Conservation (phyloP, 2,888 invertebrate species). For the Alentia gelatinosa region DNA sequence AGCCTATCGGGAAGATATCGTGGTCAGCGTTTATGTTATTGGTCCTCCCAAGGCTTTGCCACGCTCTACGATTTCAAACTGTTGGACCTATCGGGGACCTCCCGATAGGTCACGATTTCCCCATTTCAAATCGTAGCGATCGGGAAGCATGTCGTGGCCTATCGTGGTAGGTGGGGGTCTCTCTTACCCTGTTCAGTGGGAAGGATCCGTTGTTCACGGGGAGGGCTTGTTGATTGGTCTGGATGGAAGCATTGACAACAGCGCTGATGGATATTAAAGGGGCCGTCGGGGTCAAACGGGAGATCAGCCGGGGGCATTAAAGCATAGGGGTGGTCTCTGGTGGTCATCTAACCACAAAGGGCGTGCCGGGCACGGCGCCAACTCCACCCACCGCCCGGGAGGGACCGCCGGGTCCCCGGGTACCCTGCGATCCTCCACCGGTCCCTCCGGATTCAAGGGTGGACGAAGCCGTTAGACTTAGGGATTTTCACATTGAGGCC, state of each 20-base stretch:
- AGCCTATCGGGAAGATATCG: too few relatives aligned
- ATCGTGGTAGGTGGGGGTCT: too few relatives aligned
- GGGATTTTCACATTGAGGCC: too few relatives aligned
- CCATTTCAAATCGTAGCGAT: too few relatives aligned
- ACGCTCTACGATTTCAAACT: too few relatives aligned
- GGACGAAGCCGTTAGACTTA: too few relatives aligned
- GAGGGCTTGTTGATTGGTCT: constrained; percentile 32
- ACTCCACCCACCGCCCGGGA: not conserved
- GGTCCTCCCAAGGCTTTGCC: too few relatives aligned
- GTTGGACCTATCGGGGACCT: too few relatives aligned
- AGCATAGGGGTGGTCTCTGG: not conserved
- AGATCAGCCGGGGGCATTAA: not conserved
- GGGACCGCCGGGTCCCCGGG: not conserved
- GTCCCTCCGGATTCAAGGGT: too few relatives aligned
- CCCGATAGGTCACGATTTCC: too few relatives aligned
- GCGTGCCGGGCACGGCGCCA: not conserved
- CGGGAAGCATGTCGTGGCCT: too few relatives aligned
- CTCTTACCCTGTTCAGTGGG: not conserved
- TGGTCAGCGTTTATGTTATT: too few relatives aligned
- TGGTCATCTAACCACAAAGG: not conserved
- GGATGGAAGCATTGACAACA: constrained; percentile 36
- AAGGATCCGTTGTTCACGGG: not conserved
- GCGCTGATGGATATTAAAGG: constrained; percentile 18
- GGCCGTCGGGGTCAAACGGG: not conserved
- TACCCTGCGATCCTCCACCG: not conserved